Evolutionary conservation across 2,888 invertebrate species (phyloP), one percentile per base, ranked within the genome.

Genomic region (Sinohyriopsis cumingii): DNA sequence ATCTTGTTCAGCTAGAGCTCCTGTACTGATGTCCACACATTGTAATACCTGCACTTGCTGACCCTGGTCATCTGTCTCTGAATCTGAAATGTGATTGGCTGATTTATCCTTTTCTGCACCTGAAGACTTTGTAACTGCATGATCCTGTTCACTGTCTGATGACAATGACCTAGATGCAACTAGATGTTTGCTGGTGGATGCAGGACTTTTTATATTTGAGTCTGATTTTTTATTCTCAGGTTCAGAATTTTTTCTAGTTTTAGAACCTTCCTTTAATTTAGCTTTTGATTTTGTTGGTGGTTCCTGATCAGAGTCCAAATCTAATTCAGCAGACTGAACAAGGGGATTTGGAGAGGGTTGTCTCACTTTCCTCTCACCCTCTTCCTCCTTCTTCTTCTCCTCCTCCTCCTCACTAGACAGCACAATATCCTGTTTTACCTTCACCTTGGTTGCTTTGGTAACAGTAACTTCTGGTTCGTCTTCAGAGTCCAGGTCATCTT

Each of bases 401-500:
- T 77, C 75, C 55, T 82, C 82, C 22, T 82, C 84, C 20, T 85
- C 85, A 76, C 83, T 84, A 20, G 84, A 82, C 22, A 85, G 67
- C 62, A 83, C 84, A 25, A 82, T 59, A 56, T 80, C 76, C 18
- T 78, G 74, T 25, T 59, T 68, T 6, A 75, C 67, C 15, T 45
- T 59, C 1, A 61, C 55, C 56, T 61, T 66, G 20, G n/a, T 63
- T 24, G 33, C 59, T 2, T 72, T 61, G 25, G 63, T 70, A 15
- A 59, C 61, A 53, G 67, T 70, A 22, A 63, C 53, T 33, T 68
- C 62, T 5, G 55, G 63, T 61, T 89, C 88, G 76, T 94, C 94
- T 62, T 93, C 93, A 0, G 94, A 93, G 81, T 94, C 94, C 61
- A 96, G 91, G 87, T 96, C 96, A 87, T 96, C 96, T 89, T 95